Evolutionary conservation across 2,888 invertebrate genomes (phyloP), one percentile per base, ranked within the genome.

Genomic region (Metellina segmentata): DNA sequence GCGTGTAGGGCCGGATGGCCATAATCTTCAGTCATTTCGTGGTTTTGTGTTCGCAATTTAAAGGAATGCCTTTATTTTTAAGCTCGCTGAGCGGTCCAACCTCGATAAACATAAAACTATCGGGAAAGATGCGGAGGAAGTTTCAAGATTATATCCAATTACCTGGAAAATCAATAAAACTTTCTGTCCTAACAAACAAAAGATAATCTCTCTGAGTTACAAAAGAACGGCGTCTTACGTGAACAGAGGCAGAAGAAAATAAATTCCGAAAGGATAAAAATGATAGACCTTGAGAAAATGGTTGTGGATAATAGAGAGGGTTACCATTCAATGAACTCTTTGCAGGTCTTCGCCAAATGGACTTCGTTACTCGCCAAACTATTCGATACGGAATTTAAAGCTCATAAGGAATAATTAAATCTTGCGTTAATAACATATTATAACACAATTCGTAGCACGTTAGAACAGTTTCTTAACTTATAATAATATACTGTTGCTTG

Each of bases 161-260:
- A 85, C 85, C 85, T 61, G 74, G 74, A 83, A 83, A 85, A 85
- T 85, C 85, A 85, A 85, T 85, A 85, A 75, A 85, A 85, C 75
- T 74, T 85, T 75, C 85, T 61, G 53, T 19, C 72, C 20, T 52
- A 74, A 85, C 85, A 85, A 74, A 85, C 74, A 75, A 85, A 75
- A 85, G 74, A 75, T 85, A 74, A 85, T 85, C 85, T 85, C 52
- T 52, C 13, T 70, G 53, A 61, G 69, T 48, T 51, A 70, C 69
- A 53, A 75, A 75, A 53, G 71, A 53, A 61, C 34, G 61, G 48
- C 48, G 20, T 72, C 71, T 75, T 82, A 53, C 75, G 74, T 75
- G 83, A 75, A 13, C 20, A 16, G 34, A 81, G 34, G 70, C 1
- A 61, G 13, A 85, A 34, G 53, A 85, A 85, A 61, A 85, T 72